Conservation (phyloP, 1,140 invertebrate species). For the Meloidogyne floridensis region DNA sequence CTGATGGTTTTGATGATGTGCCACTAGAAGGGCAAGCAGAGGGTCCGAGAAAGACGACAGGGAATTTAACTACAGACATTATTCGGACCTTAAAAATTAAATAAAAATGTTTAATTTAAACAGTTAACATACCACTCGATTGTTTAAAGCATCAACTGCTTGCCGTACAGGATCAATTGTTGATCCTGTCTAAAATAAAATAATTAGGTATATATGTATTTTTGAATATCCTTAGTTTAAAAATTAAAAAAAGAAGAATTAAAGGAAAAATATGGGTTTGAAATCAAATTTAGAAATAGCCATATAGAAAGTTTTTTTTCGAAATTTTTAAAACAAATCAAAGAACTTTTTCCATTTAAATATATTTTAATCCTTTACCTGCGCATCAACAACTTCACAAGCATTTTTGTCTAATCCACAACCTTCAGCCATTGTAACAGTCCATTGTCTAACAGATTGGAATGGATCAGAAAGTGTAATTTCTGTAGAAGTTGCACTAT, state of each 20-base stretch:
- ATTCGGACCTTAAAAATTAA: constrained; percentile 38
- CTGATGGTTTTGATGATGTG: constrained; percentile 29
- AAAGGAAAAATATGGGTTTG: too few species aligned
- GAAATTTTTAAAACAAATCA: too few species aligned
- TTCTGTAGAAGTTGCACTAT: constrained; percentile 41
- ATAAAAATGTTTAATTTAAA: not conserved
- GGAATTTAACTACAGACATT: constrained; percentile 58
- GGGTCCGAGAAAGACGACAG: constrained; percentile 58
- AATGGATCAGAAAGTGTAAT: constrained; percentile 45
- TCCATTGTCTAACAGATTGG: constrained; percentile 57
- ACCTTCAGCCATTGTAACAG: constrained; percentile 52
- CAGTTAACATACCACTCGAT: constrained; percentile 38
- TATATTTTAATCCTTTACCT: constrained; percentile 33
- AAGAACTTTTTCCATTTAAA: not conserved
- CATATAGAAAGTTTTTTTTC: not conserved
- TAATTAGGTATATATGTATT: not conserved
- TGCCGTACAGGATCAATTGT: constrained; percentile 61
- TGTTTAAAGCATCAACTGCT: constrained; percentile 61
- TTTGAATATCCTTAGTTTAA: not conserved
- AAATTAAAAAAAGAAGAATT: too few species aligned
- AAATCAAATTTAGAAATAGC: too few species aligned
- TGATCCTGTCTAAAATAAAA: constrained; percentile 54
- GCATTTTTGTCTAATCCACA: constrained; percentile 53
- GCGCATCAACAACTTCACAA: constrained; percentile 59
- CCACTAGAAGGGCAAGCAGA: constrained; percentile 29